phyloP scores from a whole-genome alignment of 2,113 vertebrate species.

The Neodontobutis hainanensis region DNA sequence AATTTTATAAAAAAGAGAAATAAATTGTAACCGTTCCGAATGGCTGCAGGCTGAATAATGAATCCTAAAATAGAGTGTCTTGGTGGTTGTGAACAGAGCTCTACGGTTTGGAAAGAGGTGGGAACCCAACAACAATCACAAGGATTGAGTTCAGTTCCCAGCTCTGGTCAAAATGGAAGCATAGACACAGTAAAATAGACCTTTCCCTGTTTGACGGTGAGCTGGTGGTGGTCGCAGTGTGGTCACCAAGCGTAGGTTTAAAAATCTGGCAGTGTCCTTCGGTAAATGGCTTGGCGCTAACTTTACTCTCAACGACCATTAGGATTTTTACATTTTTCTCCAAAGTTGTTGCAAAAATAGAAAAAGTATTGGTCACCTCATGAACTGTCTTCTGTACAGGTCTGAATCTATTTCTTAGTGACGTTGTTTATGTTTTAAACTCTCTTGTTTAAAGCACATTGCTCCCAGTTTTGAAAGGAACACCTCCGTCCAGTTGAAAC shows the following conservation, averaged over 20 bases:
- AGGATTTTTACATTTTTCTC: slow-evolving; percentile 65
- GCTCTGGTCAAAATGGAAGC: slow-evolving; percentile 74
- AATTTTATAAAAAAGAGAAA: slow-evolving; percentile 42
- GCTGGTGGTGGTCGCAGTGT: slow-evolving; percentile 28
- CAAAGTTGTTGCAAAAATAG: slow-evolving; percentile 70
- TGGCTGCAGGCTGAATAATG: slow-evolving; percentile 82
- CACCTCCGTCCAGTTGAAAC: slow-evolving; percentile 42
- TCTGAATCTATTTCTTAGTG: slow-evolving; percentile 61
- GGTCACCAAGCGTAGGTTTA: slow-evolving; percentile 32
- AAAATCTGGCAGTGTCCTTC: slow-evolving; percentile 71
- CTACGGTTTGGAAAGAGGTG: slow-evolving; percentile 75
- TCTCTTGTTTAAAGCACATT: slow-evolving; percentile 48
- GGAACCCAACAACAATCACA: slow-evolving; percentile 46
- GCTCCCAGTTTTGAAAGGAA: slow-evolving; percentile 71
- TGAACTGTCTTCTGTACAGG: slow-evolving; percentile 68
- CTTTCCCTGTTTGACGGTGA: slow-evolving; percentile 57
- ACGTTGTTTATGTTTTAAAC: slow-evolving; percentile 50
- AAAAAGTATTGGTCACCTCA: slow-evolving; percentile 64
- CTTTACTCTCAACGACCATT: slow-evolving; percentile 42
- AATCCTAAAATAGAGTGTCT: slow-evolving; percentile 67
- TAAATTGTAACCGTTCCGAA: slow-evolving; percentile 47
- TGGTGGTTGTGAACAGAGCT: slow-evolving; percentile 79
- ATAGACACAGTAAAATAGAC: slow-evolving; percentile 56
- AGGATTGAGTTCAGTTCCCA: slow-evolving; percentile 26
- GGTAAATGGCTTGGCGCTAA: slow-evolving; percentile 32